phyloP scores from a whole-genome alignment of 2,113 vertebrate genomes.

The Dendropsophus ebraccatus region DNA sequence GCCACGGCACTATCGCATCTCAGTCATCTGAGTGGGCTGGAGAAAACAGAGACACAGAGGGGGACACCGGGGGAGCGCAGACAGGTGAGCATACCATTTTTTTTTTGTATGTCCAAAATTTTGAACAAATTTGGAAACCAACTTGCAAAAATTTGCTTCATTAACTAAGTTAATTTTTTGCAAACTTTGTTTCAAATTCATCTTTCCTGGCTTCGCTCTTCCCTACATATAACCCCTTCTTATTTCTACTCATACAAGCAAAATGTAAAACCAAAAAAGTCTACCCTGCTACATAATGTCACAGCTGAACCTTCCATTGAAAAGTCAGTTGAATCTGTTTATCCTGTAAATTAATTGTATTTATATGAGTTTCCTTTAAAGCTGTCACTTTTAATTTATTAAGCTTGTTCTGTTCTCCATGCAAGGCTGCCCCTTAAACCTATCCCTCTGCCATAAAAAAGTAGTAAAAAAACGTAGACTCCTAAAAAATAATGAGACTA shows the following conservation, averaged over 20 bases:
- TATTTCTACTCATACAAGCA: not conserved
- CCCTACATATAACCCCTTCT: not conserved
- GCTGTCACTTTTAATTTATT: not conserved
- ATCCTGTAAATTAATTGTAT: not conserved
- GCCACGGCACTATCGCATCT: too few relatives aligned
- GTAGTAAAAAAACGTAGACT: not conserved
- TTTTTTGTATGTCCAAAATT: too few relatives aligned
- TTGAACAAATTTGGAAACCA: too few relatives aligned
- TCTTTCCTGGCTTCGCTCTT: too few relatives aligned
- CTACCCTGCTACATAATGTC: not conserved
- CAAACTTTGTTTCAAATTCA: too few relatives aligned
- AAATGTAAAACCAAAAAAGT: not conserved
- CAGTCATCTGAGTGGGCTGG: too few relatives aligned
- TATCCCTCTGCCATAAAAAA: not conserved
- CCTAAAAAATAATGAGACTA: conserved; percentile 50
- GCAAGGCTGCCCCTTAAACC: not conserved
- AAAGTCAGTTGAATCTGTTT: not conserved
- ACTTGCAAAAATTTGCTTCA: too few relatives aligned
- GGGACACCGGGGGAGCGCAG: too few relatives aligned
- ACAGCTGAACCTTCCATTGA: not conserved
- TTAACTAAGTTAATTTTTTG: too few relatives aligned
- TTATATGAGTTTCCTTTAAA: conserved; percentile 5
- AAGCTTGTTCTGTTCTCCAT: not conserved
- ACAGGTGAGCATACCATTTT: too few relatives aligned
- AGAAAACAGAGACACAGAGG: too few relatives aligned